Evolutionary conservation across 2,888 invertebrate genomes (phyloP).

Genomic region (Amphipyra berbera): DNA sequence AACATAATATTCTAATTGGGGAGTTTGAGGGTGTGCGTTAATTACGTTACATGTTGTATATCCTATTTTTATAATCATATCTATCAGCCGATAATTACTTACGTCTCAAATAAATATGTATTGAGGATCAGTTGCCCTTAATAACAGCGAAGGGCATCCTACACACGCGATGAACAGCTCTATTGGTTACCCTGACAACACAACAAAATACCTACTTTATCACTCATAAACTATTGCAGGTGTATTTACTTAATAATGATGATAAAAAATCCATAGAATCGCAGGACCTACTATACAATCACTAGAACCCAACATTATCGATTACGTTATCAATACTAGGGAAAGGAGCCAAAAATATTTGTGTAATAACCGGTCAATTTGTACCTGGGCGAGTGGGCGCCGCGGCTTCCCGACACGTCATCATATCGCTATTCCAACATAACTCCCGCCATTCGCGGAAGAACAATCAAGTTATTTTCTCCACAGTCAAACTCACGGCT

Average conservation of each 20-base stretch:
- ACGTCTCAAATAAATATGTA: not conserved
- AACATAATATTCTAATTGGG: no score
- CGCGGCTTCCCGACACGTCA: conserved; percentile 48
- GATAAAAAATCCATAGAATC: conserved; percentile 4
- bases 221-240: not conserved
- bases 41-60: not conserved
- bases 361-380: conserved; percentile 1
- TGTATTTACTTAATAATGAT: not conserved
- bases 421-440: conserved; percentile 41
- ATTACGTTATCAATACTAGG: conserved; percentile 34
- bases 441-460: conserved; percentile 47
- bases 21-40: no score
- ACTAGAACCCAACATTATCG: conserved; percentile 28
- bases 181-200: not conserved
- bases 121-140: not conserved
- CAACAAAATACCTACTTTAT: not conserved
- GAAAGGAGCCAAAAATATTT: no score
- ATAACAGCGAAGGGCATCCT: not conserved
- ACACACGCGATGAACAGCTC: not conserved
- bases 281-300: conserved; percentile 13
- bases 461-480: conserved; percentile 40
- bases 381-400: conserved; percentile 35
- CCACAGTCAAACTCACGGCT: conserved; percentile 29
- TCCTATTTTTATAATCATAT: not conserved
- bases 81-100: not conserved